Evolutionary conservation across 2,888 invertebrate genomes (phyloP).

Genomic region (Amaurobius ferox): DNA sequence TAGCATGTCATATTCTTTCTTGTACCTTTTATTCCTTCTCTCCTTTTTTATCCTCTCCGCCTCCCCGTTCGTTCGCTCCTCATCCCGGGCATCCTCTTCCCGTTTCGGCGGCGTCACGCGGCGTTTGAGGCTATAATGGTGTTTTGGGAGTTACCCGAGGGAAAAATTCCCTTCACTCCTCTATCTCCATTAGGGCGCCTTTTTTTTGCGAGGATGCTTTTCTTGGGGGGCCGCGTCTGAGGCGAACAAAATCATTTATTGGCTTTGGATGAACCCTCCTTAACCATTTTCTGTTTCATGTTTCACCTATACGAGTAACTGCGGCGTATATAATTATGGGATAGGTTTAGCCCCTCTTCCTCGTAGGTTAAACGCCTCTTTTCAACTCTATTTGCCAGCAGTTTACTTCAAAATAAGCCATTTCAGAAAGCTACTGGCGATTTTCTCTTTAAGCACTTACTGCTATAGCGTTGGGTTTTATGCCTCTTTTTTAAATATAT

Average conservation of each 20-base stretch:
- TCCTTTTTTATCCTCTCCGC: constrained; percentile 22
- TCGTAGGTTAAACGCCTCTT: neutral
- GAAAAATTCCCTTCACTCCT: constrained; percentile 64
- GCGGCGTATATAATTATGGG: constrained; percentile 68
- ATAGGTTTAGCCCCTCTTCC: constrained; percentile 24
- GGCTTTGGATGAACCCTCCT: constrained; percentile 67
- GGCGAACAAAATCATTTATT: constrained; percentile 61
- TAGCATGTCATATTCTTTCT: constrained; percentile 70
- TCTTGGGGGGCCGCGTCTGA: constrained; percentile 34
- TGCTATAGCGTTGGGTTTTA: no score
- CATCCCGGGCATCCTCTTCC: constrained; percentile 22
- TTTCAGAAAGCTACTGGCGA: neutral
- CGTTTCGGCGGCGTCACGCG: constrained; percentile 68
- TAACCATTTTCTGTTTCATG: constrained; percentile 64
- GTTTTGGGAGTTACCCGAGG: constrained; percentile 66
- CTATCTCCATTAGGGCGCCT: constrained; percentile 64
- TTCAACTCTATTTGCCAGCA: neutral
- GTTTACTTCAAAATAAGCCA: constrained; percentile 12
- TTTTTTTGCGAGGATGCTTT: constrained; percentile 55
- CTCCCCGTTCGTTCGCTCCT: constrained; percentile 19
- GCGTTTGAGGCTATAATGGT: constrained; percentile 71
- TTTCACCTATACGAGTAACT: constrained; percentile 54
- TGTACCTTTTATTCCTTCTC: constrained; percentile 40
- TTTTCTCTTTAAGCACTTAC: no score
- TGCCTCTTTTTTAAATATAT: no score